Conservation (phyloP, 2,113 vertebrate species). For the Donacobius atricapilla region DNA sequence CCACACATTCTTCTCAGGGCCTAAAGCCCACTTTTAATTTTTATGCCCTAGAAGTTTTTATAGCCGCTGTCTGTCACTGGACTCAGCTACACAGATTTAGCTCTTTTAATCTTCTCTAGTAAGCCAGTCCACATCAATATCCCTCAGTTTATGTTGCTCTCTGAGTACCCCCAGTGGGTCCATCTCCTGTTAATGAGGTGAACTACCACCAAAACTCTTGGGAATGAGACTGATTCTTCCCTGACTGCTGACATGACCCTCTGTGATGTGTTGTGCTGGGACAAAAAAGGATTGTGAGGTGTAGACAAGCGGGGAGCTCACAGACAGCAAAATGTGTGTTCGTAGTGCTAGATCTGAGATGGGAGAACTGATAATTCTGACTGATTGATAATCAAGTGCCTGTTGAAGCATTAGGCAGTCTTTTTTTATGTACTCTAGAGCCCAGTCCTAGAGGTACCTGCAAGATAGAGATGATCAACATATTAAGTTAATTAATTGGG, state of each 20-base stretch:
- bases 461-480: neutral
- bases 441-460: neutral
- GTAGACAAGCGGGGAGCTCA: neutral
- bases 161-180: neutral
- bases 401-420: neutral
- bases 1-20: neutral
- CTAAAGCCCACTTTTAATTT: neutral
- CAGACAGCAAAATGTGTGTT: neutral
- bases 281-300: neutral
- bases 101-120: neutral
- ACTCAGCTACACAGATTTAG: neutral
- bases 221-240: neutral
- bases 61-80: neutral
- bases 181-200: neutral
- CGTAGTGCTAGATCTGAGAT: neutral
- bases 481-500: neutral
- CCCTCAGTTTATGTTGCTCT: neutral
- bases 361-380: neutral
- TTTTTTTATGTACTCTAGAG: neutral
- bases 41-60: neutral
- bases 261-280: accelerated
- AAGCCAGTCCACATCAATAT: neutral
- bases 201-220: neutral
- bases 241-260: neutral
- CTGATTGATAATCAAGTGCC: neutral